Evolutionary conservation across 2,797 vertebrate species (phyloP).

Genomic region (Hafferia zeledoni): DNA sequence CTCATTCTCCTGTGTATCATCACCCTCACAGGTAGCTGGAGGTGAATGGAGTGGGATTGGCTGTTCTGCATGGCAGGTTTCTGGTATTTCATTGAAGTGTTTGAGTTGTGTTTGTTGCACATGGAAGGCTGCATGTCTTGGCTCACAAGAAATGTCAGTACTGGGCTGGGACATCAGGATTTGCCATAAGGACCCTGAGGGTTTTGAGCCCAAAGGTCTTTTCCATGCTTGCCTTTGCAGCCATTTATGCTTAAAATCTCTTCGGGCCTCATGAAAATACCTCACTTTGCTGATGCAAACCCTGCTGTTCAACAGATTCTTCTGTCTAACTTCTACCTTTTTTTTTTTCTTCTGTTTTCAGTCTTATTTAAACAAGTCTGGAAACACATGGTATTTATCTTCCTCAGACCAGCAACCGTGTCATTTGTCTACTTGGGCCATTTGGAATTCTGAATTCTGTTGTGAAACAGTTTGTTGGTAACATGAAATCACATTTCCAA

Average conservation of each 20-base stretch:
- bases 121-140: neutral
- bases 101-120: neutral
- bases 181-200: neutral
- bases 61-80: neutral
- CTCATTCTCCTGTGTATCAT: neutral
- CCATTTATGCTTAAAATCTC: neutral
- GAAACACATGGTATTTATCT: neutral
- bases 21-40: neutral
- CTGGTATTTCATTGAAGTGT: conserved; percentile 16
- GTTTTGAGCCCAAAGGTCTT: neutral
- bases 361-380: neutral
- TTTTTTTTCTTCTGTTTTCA: neutral
- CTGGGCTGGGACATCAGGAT: neutral
- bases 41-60: conserved; percentile 10
- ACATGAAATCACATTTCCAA: neutral
- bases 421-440: neutral
- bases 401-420: neutral
- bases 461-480: neutral
- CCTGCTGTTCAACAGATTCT: neutral
- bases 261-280: neutral
- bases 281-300: neutral
- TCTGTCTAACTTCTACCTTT: neutral
- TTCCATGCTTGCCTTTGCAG: neutral
- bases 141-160: neutral
- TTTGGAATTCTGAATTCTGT: neutral